A percentile compares a stretch with the other conserved stretches of the same genome.
These are phyloP conservation scores for Papilio protenor DNA, from an alignment of 2,888 invertebrate genomes.

Conservation along the genomic window DNA sequence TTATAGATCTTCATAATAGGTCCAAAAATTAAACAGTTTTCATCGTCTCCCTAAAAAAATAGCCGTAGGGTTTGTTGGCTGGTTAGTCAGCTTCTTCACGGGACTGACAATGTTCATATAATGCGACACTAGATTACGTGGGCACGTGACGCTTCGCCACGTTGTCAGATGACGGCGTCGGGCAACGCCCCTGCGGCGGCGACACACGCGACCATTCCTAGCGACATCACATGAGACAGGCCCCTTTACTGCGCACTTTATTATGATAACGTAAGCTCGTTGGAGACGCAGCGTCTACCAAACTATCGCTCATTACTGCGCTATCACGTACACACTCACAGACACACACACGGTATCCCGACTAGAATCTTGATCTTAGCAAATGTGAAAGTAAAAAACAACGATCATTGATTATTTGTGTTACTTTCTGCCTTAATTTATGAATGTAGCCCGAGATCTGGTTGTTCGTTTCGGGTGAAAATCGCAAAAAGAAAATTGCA, in stretches of 20 bases:
- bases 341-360: not conserved
- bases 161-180: not conserved
- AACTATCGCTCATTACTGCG: not conserved
- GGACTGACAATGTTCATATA: not conserved
- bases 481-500: no score
- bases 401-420: not conserved
- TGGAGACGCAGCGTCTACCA: conserved; percentile 6
- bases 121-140: not conserved
- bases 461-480: no score
- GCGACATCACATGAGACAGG: not conserved
- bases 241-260: not conserved
- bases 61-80: not conserved
- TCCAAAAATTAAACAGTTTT: not conserved
- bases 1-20: no score
- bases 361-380: not conserved
- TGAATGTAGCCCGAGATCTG: no score
- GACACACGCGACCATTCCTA: not conserved
- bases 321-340: not conserved
- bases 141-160: not conserved
- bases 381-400: not conserved
- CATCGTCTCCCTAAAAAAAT: not conserved
- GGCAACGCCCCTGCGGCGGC: not conserved
- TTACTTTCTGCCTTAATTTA: no score
- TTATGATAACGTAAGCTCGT: conserved; percentile 1
- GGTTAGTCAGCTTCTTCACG: not conserved